Evolutionary conservation across 2,797 vertebrate genomes (phyloP), one percentile per base, ranked within the genome.

Genomic region (Craterocephalus amniculus): DNA sequence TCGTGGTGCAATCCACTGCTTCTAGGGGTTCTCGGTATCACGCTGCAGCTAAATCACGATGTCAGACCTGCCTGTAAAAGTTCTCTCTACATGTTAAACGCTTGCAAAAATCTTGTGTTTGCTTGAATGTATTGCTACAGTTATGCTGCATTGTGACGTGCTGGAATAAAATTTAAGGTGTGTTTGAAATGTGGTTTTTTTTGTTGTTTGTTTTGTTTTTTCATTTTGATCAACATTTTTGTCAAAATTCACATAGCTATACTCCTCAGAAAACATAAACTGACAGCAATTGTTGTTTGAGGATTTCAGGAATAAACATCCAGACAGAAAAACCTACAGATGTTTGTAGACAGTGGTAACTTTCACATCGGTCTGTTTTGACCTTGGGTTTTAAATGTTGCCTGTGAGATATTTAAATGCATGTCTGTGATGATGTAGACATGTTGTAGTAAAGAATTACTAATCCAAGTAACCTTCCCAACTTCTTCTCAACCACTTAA

Each of bases 1-100:
- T 86, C 57, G 75, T 60, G 74, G 70, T 76, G 58, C 87, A 57
- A 83, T 89, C 89, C 86, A 78, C 24, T 86, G 88, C 68, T 75
- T 87, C 89, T 1, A 83, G 71, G 83, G 72, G 68, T 83, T 79
- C 48, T 26, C 63, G 69, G 74, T 48, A 71, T 64, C 18, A 58
- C 22, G 34, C 8, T 31, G 45, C 16, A 26, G 45, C 29, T 29
- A 27, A 60, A 63, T 35, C 56, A 22, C 26, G 64, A 38, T 24
- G 4, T 26, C 22, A 56, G 78, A 61, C 0, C 38, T 32, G 34
- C 14, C 13, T 29, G 20, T 26, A 69, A 69, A 62, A 35, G 32
- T 4, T 20, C 55, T 62, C 35, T 13, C 16, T 32, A 34, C 14
- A 45, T 27, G 48, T 35, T 6, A 49, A 22, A 9, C 8, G 34